These are phyloP conservation scores for Falco naumanni DNA, from an alignment of 2,797 vertebrate species.

Conservation along the genomic window DNA sequence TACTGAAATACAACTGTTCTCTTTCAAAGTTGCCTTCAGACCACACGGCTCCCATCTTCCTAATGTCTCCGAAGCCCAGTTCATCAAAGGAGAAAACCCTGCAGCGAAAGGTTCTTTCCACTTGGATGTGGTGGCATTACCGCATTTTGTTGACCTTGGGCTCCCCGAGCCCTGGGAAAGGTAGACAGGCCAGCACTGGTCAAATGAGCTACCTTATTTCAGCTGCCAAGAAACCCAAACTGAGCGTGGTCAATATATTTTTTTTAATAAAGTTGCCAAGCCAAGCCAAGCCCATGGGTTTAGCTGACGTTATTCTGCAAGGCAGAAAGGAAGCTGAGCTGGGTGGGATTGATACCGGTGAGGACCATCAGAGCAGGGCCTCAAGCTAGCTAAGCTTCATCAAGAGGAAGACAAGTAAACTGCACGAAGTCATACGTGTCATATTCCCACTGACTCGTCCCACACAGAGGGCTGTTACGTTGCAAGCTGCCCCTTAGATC, in stretches of 20 bases:
- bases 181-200: neutral
- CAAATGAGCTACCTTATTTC: neutral
- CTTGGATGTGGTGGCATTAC: neutral
- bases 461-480: neutral
- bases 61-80: neutral
- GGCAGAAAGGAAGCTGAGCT: neutral
- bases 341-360: neutral
- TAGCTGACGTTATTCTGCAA: neutral
- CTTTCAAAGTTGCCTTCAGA: neutral
- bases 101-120: neutral
- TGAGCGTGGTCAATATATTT: neutral
- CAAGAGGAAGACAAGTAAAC: neutral
- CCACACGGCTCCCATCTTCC: neutral
- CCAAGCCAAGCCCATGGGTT: neutral
- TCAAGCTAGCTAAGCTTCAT: neutral
- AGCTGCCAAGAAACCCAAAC: neutral
- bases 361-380: neutral
- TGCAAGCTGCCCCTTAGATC: neutral
- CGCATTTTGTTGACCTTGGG: neutral
- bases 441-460: neutral
- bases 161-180: neutral
- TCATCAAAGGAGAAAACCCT: neutral
- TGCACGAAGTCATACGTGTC: rapidly evolving
- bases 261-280: neutral
- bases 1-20: neutral